Evolutionary conservation across 2,888 invertebrate species (phyloP).

Genomic region (Drosophila putrida): DNA sequence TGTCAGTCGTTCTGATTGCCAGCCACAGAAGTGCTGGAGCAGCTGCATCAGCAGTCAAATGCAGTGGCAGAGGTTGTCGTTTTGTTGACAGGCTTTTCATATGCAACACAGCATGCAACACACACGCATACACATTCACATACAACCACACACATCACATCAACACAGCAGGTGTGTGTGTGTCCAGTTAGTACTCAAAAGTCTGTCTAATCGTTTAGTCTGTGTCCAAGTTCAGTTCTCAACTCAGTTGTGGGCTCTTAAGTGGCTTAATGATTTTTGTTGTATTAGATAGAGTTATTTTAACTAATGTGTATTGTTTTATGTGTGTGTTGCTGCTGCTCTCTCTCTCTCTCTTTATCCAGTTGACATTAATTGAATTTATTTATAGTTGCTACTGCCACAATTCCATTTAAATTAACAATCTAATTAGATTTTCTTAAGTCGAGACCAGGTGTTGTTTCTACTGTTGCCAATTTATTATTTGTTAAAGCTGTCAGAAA

Average conservation of each 20-base stretch:
- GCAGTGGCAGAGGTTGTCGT: constrained; percentile 29
- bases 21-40: constrained; percentile 33
- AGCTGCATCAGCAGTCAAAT: constrained; percentile 29
- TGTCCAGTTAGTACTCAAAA: constrained; percentile 24
- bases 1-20: constrained; percentile 75
- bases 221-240: constrained; percentile 16
- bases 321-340: too few relatives aligned
- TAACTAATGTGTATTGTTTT: constrained; percentile 37
- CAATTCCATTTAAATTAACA: constrained; percentile 60
- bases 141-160: constrained; percentile 1
- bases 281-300: constrained; percentile 63
- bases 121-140: constrained; percentile 10
- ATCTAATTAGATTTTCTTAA: constrained; percentile 59
- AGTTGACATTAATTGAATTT: constrained; percentile 76
- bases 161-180: constrained; percentile 32
- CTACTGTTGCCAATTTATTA: constrained; percentile 2
- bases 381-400: constrained; percentile 47
- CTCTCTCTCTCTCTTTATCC: constrained; percentile 17
- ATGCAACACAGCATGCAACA: constrained; percentile 28
- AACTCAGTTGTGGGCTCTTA: constrained; percentile 48
- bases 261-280: constrained; percentile 78
- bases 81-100: constrained; percentile 64
- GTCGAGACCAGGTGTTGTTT: constrained; percentile 28
- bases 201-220: constrained; percentile 40
- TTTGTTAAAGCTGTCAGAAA: constrained; percentile 19